phyloP scores from a whole-genome alignment of 1,140 invertebrate genomes.

The Charaxes varanes region DNA sequence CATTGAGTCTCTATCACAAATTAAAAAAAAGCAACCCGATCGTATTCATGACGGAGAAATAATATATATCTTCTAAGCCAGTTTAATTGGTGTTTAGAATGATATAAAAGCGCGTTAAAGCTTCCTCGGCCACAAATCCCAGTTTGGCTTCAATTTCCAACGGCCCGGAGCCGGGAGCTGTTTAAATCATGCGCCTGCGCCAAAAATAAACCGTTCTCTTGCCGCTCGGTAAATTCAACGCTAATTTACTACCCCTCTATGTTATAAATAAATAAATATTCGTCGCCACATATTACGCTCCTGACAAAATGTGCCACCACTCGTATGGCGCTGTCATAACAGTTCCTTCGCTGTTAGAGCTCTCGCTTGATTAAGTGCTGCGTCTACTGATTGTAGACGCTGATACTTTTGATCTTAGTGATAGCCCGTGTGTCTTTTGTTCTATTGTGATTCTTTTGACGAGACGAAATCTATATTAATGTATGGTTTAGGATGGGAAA shows the following conservation, averaged over 20 bases:
- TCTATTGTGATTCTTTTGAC: too few species aligned
- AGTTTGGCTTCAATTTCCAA: constrained; percentile 53
- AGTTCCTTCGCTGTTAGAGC: constrained; percentile 40
- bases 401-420: neutral
- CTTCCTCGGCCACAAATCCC: constrained; percentile 39
- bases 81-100: constrained; percentile 37
- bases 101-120: constrained; percentile 30
- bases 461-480: too few species aligned
- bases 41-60: too few species aligned
- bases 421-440: too few species aligned
- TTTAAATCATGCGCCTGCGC: constrained; percentile 64
- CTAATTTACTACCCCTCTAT: constrained; percentile 67
- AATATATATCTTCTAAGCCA: constrained; percentile 9
- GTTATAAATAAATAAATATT: constrained; percentile 73
- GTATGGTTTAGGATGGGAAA: too few species aligned
- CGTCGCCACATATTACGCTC: constrained; percentile 43
- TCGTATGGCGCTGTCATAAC: constrained; percentile 62
- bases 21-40: too few species aligned
- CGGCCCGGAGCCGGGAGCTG: constrained; percentile 43
- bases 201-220: constrained; percentile 62
- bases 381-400: neutral
- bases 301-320: constrained; percentile 61
- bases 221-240: constrained; percentile 59
- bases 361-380: constrained; percentile 32
- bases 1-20: too few species aligned